phyloP scores from a whole-genome alignment of 2,797 vertebrate genomes.

The Anguilla obscura region DNA sequence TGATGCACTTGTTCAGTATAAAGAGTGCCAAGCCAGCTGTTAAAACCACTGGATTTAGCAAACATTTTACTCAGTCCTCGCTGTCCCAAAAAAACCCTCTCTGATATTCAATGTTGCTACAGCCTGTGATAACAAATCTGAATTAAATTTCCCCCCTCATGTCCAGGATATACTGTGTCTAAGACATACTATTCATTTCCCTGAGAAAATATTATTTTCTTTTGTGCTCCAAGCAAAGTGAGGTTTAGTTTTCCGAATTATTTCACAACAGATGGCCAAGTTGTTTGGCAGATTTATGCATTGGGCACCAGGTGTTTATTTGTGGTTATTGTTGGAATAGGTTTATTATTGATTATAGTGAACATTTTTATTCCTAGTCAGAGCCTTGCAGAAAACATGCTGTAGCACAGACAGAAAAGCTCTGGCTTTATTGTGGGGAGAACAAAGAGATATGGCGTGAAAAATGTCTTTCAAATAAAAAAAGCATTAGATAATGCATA shows the following conservation, averaged over 20 bases:
- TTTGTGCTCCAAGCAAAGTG: not conserved
- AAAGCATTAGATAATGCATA: not conserved
- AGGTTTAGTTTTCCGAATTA: not conserved
- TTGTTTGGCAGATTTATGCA: constrained; percentile 13
- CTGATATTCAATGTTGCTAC: not conserved
- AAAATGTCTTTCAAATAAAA: not conserved
- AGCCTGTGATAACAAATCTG: not conserved
- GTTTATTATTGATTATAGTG: not conserved
- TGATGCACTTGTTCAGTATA: too few species aligned
- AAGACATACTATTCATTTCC: not conserved
- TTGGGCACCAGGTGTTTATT: not conserved
- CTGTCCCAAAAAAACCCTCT: not conserved
- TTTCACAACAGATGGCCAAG: constrained; percentile 4
- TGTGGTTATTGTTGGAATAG: not conserved
- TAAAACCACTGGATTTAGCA: too few species aligned
- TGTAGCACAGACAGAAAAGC: not conserved
- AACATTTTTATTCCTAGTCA: not conserved
- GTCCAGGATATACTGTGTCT: not conserved
- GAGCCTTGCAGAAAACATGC: not conserved
- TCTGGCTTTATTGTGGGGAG: not conserved
- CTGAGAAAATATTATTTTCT: not conserved
- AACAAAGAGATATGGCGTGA: not conserved
- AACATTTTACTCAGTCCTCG: too few species aligned
- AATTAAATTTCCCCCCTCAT: not conserved
- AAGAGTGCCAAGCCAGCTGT: too few species aligned